Evolutionary conservation across 2,888 invertebrate species (phyloP).

Genomic region (Matsumyia berberina): DNA sequence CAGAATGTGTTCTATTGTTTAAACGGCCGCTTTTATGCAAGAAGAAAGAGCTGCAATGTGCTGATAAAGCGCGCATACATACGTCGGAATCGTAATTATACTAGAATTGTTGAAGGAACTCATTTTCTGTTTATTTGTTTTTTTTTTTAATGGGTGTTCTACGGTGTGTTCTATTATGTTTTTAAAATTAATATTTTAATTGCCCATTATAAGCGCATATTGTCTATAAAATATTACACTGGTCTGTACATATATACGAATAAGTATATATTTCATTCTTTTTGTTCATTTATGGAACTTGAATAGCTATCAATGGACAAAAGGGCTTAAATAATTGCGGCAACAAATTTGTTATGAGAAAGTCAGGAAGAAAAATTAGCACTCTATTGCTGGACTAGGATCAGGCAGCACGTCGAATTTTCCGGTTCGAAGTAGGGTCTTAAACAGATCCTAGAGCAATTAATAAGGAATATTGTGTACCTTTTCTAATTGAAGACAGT

Average conservation of each 20-base stretch:
- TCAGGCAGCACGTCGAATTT: too few relatives aligned
- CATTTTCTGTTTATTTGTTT: constrained; percentile 19
- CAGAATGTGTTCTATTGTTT: constrained; percentile 72
- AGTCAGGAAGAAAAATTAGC: too few relatives aligned
- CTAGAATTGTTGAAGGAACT: constrained; percentile 36
- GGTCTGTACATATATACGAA: too few relatives aligned
- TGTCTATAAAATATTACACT: constrained; percentile 27
- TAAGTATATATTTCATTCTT: constrained; percentile 11
- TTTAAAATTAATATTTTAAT: constrained; percentile 65
- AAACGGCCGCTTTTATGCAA: constrained; percentile 46
- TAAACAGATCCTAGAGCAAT: too few relatives aligned
- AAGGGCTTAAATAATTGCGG: neutral
- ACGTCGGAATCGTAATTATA: constrained; percentile 41
- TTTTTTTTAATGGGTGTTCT: constrained; percentile 47
- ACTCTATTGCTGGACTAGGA: neutral
- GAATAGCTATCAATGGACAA: constrained; percentile 14
- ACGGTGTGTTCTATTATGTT: constrained; percentile 50
- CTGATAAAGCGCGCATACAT: constrained; percentile 41
- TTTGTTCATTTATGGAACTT: constrained; percentile 7
- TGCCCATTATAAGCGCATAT: constrained; percentile 57
- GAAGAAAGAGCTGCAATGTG: constrained; percentile 28
- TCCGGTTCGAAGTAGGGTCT: too few relatives aligned
- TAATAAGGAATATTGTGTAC: too few relatives aligned
- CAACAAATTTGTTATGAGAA: neutral
- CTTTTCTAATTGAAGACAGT: too few relatives aligned